A percentile compares a stretch with the other conserved stretches of the same genome.
These are phyloP conservation scores for Pipistrellus kuhlii DNA, from an alignment of 2,797 vertebrate species.

Conservation along the genomic window DNA sequence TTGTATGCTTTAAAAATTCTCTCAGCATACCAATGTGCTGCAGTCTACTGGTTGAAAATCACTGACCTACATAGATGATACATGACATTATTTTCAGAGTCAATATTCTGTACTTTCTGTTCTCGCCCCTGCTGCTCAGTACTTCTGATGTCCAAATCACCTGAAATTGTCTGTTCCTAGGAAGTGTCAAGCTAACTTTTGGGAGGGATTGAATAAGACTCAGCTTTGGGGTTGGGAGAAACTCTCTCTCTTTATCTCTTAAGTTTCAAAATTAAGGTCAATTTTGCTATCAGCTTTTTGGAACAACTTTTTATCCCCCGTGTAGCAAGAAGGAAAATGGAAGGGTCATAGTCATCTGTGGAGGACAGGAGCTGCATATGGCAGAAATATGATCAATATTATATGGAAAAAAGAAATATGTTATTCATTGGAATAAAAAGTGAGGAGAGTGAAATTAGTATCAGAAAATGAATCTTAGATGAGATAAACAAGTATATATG, in stretches of 20 bases:
- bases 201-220: background rate
- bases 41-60: background rate
- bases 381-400: background rate
- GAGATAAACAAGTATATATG: background rate
- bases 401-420: background rate
- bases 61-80: background rate
- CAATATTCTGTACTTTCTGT: constrained; percentile 32
- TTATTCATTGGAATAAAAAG: background rate
- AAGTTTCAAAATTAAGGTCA: constrained; percentile 14
- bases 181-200: background rate
- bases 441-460: background rate
- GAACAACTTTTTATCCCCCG: background rate
- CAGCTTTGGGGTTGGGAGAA: background rate
- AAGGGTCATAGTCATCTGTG: background rate
- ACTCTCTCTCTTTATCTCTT: no score
- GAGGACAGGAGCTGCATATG: background rate
- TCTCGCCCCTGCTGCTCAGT: background rate
- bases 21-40: no score
- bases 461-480: background rate
- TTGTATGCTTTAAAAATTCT: background rate
- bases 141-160: constrained; percentile 20
- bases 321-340: constrained; percentile 24
- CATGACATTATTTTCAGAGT: constrained; percentile 33
- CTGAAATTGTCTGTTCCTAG: background rate
- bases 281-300: constrained; percentile 7